Base-by-base conservation (phyloP, 2,113 vertebrate species). In the Hypomesus transpacificus region DNA sequence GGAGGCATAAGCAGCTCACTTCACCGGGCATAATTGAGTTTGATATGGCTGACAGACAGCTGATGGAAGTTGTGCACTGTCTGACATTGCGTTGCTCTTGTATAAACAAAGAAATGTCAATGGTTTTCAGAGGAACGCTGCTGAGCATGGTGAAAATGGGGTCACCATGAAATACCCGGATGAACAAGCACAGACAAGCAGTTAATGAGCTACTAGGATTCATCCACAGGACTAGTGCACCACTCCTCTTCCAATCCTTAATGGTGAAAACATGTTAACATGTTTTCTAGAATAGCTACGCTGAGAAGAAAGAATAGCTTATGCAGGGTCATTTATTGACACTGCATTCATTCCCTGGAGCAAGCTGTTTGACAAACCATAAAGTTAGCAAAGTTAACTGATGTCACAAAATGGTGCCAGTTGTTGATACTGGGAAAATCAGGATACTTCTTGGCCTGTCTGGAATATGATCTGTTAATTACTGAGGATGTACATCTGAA, bases 11-110 rank as follows among this genome's bases (percentile, higher is more conserved):
- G 86, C 79, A 79, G 81, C 74, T 80, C 83, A 79, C 78, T 85
- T 84, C 31, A 22, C 72, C 62, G 70, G 58, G 73, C 78, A 62
- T 81, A 88, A 89, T 81, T 76, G 74, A 82, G 82, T 86, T 84
- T 76, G 83, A 80, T 82, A 82, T 80, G 78, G 77, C 79, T 78
- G 82, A 86, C 82, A 83, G 80, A 76, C 79, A 68, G 71, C 63
- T 67, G 52, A 22, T 84, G 75, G 74, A 74, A 72, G 66, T 75
- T 71, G 60, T 51, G 24, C 9, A 4, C 61, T 50, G 74, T 77
- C 78, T 79, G 74, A 81, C 72, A 76, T 67, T 22, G 14, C 34
- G 57, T 60, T 21, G 17, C 65, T 67, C 66, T 1, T 28, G 53
- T 80, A 74, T 72, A 85, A 86, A 89, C 75, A 85, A 83, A 80